Base-by-base conservation (phyloP, 2,888 invertebrate species). In the Apocheima hispidaria region DNA sequence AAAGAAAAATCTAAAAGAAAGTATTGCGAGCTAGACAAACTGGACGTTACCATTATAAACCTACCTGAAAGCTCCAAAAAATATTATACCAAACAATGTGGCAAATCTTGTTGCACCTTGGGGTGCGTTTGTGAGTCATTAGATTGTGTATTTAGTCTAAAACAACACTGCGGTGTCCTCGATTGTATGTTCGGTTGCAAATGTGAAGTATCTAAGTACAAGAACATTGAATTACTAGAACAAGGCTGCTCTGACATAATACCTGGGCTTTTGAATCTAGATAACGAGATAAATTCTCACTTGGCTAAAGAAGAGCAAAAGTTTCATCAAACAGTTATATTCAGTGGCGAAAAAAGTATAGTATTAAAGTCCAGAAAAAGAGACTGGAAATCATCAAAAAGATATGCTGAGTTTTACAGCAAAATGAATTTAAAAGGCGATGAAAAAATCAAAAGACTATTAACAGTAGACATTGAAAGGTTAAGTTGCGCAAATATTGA, bases 41-140 rank as follows among this genome's bases (percentile, higher is more conserved):
- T 96, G 35, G 95, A 94, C 83, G 95, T 95, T 7, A 95, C 95
- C 61, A 93, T 96, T 30, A 95, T 96, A 53, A 94, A 93, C 74
- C 87, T 89, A 60, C 78, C 88, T 26, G 83, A 87, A 55, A 75
- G 72, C 7, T 62, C 65, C 20, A 63, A 72, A 49, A 69, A 69
- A 30, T 62, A 64, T 23, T 51, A 61, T 33, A 33, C 16, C 7
- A 66, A 65, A 40, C 57, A 64, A 16, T 96, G 96, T 74, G 66
- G 63, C 0, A 94, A 95, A 70, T 84, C 88, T 5, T 89, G 82
- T 78, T 96, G 96, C 74, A 81, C 81, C 60, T 81, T 95, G 55
- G 96, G 96, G 4, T 96, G 96, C 77, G 78, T 96, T 36, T 96
- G 96, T 75, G 87, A 90, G 50, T 95, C 95, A 70, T 77, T 96